phyloP scores from a whole-genome alignment of 2,888 invertebrate genomes.

The Phaedon cochleariae region DNA sequence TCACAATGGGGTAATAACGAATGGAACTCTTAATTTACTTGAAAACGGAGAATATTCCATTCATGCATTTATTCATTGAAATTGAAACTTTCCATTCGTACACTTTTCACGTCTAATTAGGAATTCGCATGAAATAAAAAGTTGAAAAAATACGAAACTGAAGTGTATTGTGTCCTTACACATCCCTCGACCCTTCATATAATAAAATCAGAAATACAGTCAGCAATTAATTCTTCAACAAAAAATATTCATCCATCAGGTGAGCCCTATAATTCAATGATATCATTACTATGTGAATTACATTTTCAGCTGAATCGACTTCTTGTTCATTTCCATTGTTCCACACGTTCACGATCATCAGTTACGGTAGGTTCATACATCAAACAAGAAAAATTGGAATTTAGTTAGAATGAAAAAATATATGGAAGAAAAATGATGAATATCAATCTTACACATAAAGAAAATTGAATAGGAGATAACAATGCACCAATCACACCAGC shows the following conservation, averaged over 20 bases:
- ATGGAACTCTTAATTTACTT: constrained; percentile 35
- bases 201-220: neutral
- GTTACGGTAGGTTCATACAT: no score
- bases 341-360: no score
- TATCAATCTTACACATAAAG: no score
- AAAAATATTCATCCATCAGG: neutral
- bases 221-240: neutral
- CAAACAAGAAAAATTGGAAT: no score
- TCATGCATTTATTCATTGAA: constrained; percentile 3
- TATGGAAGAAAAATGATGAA: no score
- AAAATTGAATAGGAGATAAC: no score
- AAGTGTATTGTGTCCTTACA: neutral
- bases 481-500: no score
- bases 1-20: constrained; percentile 28
- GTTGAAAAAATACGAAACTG: neutral
- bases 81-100: constrained; percentile 10
- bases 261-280: neutral
- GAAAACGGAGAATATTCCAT: constrained; percentile 14
- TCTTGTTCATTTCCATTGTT: no score
- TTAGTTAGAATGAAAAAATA: no score
- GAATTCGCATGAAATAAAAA: neutral
- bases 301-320: no score
- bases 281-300: no score
- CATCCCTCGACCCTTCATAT: neutral
- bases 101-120: neutral